Evolutionary conservation across 2,797 vertebrate genomes (phyloP).

Genomic region (Trachurus trachurus): DNA sequence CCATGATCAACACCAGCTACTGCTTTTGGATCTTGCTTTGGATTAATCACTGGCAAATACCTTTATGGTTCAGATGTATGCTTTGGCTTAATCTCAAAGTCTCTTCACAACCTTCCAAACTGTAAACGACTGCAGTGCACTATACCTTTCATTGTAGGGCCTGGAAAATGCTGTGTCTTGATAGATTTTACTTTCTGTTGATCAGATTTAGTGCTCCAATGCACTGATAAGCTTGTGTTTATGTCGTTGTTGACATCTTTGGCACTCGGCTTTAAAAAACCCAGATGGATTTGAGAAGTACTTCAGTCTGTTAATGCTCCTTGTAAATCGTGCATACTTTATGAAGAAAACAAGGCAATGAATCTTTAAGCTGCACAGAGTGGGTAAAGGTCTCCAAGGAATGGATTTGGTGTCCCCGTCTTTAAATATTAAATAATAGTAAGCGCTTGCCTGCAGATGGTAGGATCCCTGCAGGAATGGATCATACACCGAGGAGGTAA

Average conservation of each 20-base stretch:
- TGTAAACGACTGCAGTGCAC: neutral
- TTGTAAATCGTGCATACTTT: conserved; percentile 1
- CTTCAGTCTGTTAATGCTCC: neutral
- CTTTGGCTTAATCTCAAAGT: neutral
- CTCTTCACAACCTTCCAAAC: neutral
- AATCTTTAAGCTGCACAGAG: conserved; percentile 32
- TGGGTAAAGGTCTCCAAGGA: conserved; percentile 21
- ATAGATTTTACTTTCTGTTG: neutral
- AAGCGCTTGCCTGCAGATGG: conserved; percentile 2
- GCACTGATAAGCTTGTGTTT: neutral
- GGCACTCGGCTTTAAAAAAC: conserved; percentile 1
- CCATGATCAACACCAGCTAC: neutral
- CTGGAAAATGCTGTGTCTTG: too few relatives aligned
- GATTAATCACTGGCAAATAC: neutral
- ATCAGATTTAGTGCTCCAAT: neutral
- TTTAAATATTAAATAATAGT: conserved; percentile 41
- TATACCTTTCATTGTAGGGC: neutral
- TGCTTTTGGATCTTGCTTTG: neutral
- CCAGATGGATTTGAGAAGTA: conserved; percentile 9
- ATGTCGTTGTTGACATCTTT: neutral
- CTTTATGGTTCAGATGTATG: neutral
- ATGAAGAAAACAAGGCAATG: conserved; percentile 1
- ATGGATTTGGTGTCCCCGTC: conserved; percentile 20
- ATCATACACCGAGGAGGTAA: conserved; percentile 31
- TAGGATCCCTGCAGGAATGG: conserved; percentile 3